Evolutionary conservation across 2,113 vertebrate species (phyloP).

Genomic region (Ptyas mucosa): DNA sequence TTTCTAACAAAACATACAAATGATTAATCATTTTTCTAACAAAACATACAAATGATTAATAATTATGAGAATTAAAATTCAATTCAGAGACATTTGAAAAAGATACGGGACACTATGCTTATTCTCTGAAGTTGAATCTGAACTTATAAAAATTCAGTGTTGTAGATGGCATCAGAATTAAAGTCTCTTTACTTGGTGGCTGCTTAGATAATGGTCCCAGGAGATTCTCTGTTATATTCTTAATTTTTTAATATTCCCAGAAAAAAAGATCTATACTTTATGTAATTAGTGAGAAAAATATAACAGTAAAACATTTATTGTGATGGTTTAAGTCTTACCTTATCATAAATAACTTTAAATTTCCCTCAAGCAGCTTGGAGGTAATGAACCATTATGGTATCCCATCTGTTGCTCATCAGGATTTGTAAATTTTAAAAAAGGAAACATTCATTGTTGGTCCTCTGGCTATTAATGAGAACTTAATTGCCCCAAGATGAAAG

Average conservation of each 20-base stretch:
- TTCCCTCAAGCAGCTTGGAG: slow-evolving; percentile 71
- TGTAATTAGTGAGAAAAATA: slow-evolving; percentile 67
- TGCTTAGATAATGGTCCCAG: slow-evolving; percentile 47
- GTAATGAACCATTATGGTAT: slow-evolving; percentile 77
- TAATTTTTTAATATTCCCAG: slow-evolving; percentile 55
- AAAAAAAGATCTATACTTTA: slow-evolving; percentile 48
- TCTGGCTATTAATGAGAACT: slow-evolving; percentile 66
- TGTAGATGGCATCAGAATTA: neutral
- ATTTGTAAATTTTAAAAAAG: slow-evolving; percentile 55
- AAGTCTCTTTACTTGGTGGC: neutral
- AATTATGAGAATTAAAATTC: slow-evolving; percentile 42
- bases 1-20: slow-evolving; percentile 48
- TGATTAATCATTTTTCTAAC: slow-evolving; percentile 25
- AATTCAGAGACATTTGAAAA: slow-evolving; percentile 43
- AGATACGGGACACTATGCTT: neutral
- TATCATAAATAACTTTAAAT: slow-evolving; percentile 75
- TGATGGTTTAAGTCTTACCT: slow-evolving; percentile 68
- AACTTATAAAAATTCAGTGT: neutral
- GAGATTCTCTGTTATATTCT: slow-evolving; percentile 57
- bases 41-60: slow-evolving; percentile 58
- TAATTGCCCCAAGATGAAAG: slow-evolving; percentile 66
- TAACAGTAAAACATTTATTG: slow-evolving; percentile 63
- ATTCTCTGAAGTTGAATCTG: neutral
- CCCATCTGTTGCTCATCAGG: slow-evolving; percentile 76
- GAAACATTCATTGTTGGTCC: slow-evolving; percentile 59